These are phyloP conservation scores for Sylvietta virens DNA, from an alignment of 2,113 vertebrate genomes.

Conservation along the genomic window DNA sequence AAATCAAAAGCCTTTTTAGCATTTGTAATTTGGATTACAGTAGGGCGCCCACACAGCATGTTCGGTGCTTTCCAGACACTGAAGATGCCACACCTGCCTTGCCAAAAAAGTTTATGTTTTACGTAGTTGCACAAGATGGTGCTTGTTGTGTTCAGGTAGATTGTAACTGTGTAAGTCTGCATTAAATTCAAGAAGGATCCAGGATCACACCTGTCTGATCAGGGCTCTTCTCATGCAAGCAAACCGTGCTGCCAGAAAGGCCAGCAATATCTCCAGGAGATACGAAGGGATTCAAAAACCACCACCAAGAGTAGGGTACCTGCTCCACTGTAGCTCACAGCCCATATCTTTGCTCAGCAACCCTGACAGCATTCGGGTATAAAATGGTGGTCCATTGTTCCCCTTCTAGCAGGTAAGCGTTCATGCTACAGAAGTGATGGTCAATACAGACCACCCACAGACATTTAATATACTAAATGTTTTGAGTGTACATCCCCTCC, in stretches of 20 bases:
- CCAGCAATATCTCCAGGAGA: not conserved
- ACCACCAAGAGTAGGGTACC: not conserved
- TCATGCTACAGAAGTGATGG: not conserved
- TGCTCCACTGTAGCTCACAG: not conserved
- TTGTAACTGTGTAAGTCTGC: not conserved
- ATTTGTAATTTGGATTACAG: constrained; percentile 32
- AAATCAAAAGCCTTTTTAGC: constrained; percentile 51
- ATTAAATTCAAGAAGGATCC: constrained; percentile 14
- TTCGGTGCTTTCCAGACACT: constrained; percentile 58
- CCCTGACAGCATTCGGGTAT: not conserved
- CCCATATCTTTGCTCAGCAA: not conserved
- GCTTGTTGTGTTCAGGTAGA: constrained; percentile 27
- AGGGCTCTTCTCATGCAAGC: not conserved
- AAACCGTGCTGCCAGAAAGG: not conserved
- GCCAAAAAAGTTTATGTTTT: constrained; percentile 44
- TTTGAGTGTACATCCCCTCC: not conserved
- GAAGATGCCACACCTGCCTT: constrained; percentile 29
- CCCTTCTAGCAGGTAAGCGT: not conserved
- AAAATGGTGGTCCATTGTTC: not conserved
- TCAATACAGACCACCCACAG: not conserved
- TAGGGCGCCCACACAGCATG: constrained; percentile 51
- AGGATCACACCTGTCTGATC: not conserved
- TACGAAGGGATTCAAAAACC: not conserved
- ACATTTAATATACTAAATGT: not conserved
- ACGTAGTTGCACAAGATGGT: constrained; percentile 42